phyloP scores from a whole-genome alignment of 2,888 invertebrate species.

The Drosophila eohydei region DNA sequence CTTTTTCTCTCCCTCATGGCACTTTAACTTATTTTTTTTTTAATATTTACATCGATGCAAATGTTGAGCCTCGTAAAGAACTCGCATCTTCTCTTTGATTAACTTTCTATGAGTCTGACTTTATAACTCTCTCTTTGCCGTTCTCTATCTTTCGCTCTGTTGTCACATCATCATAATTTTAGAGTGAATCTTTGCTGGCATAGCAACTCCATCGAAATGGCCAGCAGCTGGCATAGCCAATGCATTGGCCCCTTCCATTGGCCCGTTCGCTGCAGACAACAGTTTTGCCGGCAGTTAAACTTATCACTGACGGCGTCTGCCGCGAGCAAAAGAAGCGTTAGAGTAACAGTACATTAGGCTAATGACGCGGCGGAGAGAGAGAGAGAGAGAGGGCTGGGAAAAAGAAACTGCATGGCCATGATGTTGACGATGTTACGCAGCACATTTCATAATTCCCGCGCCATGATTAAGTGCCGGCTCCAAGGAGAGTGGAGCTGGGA shows the following conservation, averaged over 20 bases:
- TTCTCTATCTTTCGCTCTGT: neutral
- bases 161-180: neutral
- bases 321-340: slow-evolving; percentile 14
- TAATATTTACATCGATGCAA: no score
- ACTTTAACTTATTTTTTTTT: no score
- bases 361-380: slow-evolving; percentile 52
- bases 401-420: slow-evolving; percentile 41
- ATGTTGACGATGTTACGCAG: slow-evolving; percentile 65
- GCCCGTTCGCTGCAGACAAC: slow-evolving; percentile 10
- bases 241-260: slow-evolving; percentile 3
- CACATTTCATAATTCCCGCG: slow-evolving; percentile 78
- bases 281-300: slow-evolving; percentile 30
- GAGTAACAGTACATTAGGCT: slow-evolving; percentile 70
- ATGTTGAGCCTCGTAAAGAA: no score
- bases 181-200: slow-evolving; percentile 2
- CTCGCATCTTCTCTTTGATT: no score
- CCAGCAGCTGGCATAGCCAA: slow-evolving; percentile 10
- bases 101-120: no score
- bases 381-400: slow-evolving; percentile 2
- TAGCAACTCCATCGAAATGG: neutral
- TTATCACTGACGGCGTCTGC: slow-evolving; percentile 28
- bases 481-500: neutral
- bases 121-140: neutral
- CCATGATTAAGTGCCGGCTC: slow-evolving; percentile 54
- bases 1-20: neutral